These are phyloP conservation scores for Sminthopsis crassicaudata DNA, from an alignment of 2,113 vertebrate species.

Conservation along the genomic window DNA sequence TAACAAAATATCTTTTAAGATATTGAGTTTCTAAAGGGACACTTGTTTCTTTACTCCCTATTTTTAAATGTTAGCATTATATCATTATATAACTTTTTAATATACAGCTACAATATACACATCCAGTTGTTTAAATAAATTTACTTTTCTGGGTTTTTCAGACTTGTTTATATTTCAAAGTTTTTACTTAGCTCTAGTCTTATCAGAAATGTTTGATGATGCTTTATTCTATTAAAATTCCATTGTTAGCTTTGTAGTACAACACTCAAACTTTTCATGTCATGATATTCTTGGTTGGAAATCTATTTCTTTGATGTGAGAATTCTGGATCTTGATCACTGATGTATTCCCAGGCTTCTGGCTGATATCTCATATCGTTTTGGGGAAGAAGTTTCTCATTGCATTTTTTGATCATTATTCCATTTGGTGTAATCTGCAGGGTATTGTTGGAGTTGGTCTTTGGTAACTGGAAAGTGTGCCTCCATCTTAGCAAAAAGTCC, in stretches of 20 bases:
- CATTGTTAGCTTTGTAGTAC: neutral
- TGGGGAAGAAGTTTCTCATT: neutral
- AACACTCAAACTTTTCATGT: neutral
- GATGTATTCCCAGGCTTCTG: neutral
- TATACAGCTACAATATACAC: neutral
- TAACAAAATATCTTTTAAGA: neutral
- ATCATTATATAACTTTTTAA: neutral
- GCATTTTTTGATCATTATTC: neutral
- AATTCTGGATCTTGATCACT: neutral
- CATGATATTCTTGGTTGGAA: neutral
- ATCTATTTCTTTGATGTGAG: neutral
- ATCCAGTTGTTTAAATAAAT: neutral
- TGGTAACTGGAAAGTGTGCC: neutral
- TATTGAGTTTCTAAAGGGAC: neutral
- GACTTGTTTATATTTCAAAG: neutral
- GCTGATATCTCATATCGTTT: neutral
- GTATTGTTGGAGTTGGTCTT: neutral
- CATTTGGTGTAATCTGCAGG: neutral
- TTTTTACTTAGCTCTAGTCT: neutral
- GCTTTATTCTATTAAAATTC: neutral
- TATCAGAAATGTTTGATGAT: neutral
- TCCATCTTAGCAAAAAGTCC: neutral
- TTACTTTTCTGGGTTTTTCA: neutral
- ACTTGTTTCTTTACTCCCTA: neutral
- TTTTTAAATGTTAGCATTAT: neutral